Conservation (phyloP, 2,888 invertebrate genomes). For the Hirtodrosophila duncani region DNA sequence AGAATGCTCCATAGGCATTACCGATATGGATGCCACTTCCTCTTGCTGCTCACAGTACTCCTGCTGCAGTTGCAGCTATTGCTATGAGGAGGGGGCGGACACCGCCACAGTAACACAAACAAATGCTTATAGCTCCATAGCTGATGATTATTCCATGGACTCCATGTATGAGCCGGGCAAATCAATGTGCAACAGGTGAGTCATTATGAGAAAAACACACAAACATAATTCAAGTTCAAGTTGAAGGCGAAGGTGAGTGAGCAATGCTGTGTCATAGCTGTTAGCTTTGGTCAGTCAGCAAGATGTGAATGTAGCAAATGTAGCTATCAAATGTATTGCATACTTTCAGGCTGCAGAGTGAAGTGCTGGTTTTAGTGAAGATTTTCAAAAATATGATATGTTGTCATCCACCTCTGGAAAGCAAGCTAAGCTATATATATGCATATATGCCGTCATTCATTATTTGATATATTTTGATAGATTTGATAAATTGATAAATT, state of each 20-base stretch:
- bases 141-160: constrained; percentile 67
- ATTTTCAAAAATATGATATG: not conserved
- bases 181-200: constrained; percentile 74
- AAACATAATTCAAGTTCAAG: no score
- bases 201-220: no score
- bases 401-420: no score
- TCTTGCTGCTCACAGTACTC: constrained; percentile 81
- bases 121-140: constrained; percentile 75
- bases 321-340: constrained; percentile 22
- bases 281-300: constrained; percentile 17
- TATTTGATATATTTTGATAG: no score
- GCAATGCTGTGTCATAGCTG: not conserved
- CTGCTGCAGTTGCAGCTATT: constrained; percentile 82
- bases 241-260: no score
- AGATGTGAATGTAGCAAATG: no score
- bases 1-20: constrained; percentile 69
- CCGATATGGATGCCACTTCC: constrained; percentile 76
- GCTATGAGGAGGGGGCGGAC: constrained; percentile 78
- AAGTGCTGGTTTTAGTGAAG: not conserved
- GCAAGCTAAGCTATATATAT: no score
- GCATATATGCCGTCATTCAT: no score
- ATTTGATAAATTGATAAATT: not conserved
- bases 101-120: no score
- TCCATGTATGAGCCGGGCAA: constrained; percentile 62
- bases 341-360: constrained; percentile 21